These are phyloP conservation scores for Pipistrellus pygmaeus DNA, from an alignment of 2,797 vertebrate species.

Conservation along the genomic window DNA sequence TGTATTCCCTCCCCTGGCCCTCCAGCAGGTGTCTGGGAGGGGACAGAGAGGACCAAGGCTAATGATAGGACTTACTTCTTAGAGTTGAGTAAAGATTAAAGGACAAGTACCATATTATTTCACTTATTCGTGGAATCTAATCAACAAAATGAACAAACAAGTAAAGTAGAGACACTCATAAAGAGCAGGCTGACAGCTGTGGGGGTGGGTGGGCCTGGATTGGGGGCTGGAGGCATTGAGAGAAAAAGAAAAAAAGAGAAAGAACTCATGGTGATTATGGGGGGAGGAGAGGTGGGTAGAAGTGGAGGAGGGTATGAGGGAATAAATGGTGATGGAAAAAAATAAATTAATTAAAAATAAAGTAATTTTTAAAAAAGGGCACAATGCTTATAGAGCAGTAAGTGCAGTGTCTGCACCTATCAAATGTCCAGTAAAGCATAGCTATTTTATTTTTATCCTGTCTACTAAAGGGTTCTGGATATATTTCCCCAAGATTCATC, in stretches of 20 bases:
- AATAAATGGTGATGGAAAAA: neutral
- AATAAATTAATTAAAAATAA: neutral
- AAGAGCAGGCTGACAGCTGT: neutral
- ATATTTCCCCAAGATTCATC: conserved; percentile 18
- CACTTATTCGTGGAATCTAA: neutral
- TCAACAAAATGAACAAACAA: neutral
- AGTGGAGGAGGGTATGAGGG: neutral
- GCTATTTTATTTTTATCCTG: conserved; percentile 51
- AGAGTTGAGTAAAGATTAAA: conserved; percentile 33
- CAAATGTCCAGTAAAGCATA: conserved; percentile 26
- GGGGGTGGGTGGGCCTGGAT: neutral
- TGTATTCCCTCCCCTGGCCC: neutral
- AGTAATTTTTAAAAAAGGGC: neutral
- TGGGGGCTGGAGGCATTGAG: neutral
- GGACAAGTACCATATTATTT: neutral
- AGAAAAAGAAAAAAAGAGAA: neutral
- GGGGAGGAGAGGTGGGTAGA: neutral
- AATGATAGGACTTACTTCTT: conserved; percentile 12
- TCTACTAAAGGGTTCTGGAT: conserved; percentile 5
- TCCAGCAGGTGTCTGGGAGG: neutral
- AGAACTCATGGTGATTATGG: neutral
- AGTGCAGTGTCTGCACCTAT: neutral
- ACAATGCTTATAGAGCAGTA: neutral
- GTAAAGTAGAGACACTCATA: neutral
- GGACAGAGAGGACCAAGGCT: neutral